A percentile compares a stretch with the other conserved stretches of the same genome.
Evolutionary conservation across 2,888 invertebrate species (phyloP).

Genomic region (Poecilobothrus nobilitatus): DNA sequence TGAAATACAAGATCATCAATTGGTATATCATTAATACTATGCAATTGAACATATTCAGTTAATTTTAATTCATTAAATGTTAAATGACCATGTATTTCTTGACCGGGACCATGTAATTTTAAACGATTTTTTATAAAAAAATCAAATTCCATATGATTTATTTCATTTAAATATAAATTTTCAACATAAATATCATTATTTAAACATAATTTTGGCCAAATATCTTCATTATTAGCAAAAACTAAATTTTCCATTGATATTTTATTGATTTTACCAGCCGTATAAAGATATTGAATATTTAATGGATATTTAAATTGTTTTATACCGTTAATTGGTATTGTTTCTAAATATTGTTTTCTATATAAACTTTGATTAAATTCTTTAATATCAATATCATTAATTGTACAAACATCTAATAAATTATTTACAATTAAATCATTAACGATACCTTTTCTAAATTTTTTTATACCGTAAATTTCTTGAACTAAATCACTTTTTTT

Average conservation of each 20-base stretch:
- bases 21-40: slow-evolving; percentile 32
- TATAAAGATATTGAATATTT: slow-evolving; percentile 23
- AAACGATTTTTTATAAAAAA: slow-evolving; percentile 34
- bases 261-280: slow-evolving; percentile 28
- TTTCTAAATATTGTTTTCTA: not conserved
- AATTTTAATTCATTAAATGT: slow-evolving; percentile 33
- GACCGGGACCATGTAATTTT: slow-evolving; percentile 27
- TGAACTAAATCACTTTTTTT: not conserved
- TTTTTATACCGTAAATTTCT: not conserved
- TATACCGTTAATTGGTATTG: slow-evolving; percentile 25
- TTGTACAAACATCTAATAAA: not conserved
- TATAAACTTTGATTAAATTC: not conserved
- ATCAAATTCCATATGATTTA: slow-evolving; percentile 32
- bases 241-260: slow-evolving; percentile 24
- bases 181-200: slow-evolving; percentile 24
- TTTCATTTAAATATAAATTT: slow-evolving; percentile 26
- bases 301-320: slow-evolving; percentile 28
- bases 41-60: slow-evolving; percentile 26
- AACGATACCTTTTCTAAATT: not conserved
- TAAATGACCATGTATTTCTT: slow-evolving; percentile 34
- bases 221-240: slow-evolving; percentile 15
- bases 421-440: not conserved
- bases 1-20: slow-evolving; percentile 31
- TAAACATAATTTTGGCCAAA: slow-evolving; percentile 27
- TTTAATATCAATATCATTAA: not conserved